These are phyloP conservation scores for Empidonax alnorum DNA, from an alignment of 2,113 vertebrate genomes.

Conservation along the genomic window DNA sequence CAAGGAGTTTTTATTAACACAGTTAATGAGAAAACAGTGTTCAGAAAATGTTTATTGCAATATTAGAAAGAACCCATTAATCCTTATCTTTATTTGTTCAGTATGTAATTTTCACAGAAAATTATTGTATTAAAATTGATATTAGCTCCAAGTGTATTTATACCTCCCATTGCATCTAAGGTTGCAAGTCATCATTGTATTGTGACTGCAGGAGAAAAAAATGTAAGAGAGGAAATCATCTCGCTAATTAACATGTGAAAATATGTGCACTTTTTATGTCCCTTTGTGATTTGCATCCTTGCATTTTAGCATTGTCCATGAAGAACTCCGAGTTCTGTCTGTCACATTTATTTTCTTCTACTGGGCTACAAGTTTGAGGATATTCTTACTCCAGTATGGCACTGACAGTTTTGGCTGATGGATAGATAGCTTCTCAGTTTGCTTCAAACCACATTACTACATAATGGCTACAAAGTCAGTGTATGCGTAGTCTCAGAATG, in stretches of 20 bases:
- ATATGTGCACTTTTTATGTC: neutral
- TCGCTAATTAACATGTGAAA: neutral
- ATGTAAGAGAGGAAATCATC: neutral
- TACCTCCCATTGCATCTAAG: neutral
- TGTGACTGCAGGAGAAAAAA: neutral
- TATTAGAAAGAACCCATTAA: neutral
- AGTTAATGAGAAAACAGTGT: neutral
- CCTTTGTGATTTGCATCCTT: neutral
- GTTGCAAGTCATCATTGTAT: neutral
- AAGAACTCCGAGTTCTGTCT: neutral
- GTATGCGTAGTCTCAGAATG: neutral
- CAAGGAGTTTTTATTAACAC: neutral
- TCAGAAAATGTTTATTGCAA: neutral
- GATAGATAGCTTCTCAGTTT: neutral
- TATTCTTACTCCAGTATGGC: neutral
- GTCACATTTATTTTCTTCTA: neutral
- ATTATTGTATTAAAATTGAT: neutral
- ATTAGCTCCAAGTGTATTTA: neutral
- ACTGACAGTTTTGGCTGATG: neutral
- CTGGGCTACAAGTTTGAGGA: neutral
- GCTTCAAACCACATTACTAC: neutral
- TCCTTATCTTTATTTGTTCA: conserved; percentile 15
- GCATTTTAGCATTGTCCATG: neutral
- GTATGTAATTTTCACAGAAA: neutral
- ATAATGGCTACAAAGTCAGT: neutral